These are phyloP conservation scores for Oncopodura yosiiana DNA, from an alignment of 1,140 invertebrate species.

Conservation along the genomic window DNA sequence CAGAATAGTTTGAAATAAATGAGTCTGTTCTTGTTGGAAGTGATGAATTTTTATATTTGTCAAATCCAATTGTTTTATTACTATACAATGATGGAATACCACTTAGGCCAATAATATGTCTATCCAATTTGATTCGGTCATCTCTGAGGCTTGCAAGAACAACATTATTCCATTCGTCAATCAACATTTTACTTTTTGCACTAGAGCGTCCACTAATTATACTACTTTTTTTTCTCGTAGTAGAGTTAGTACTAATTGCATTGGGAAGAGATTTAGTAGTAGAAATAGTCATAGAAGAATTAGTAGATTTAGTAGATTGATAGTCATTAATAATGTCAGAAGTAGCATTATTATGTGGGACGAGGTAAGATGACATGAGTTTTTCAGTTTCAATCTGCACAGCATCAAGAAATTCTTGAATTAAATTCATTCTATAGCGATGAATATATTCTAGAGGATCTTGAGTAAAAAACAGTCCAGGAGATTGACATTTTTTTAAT, in stretches of 20 bases:
- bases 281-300: too few species aligned
- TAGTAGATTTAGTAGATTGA: too few species aligned
- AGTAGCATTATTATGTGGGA: too few species aligned
- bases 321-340: too few species aligned
- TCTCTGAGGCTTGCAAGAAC: neutral
- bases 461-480: neutral
- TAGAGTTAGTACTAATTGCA: too few species aligned
- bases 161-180: neutral
- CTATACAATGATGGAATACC: slow-evolving; percentile 2
- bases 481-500: neutral
- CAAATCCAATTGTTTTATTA: neutral
- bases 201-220: neutral
- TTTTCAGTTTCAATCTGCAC: too few species aligned
- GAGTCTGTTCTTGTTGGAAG: too few species aligned
- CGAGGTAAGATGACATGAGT: too few species aligned
- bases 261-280: too few species aligned
- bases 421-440: slow-evolving; percentile 8
- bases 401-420: slow-evolving; percentile 6
- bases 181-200: neutral
- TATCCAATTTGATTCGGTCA: neutral
- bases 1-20: too few species aligned
- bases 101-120: neutral
- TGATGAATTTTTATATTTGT: slow-evolving; percentile 1
- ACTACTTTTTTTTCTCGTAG: too few species aligned
- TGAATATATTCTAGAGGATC: slow-evolving; percentile 1